Base-by-base conservation (phyloP, 92 coral and sea anemone genomes). In the Virgularia gustaviana region DNA sequence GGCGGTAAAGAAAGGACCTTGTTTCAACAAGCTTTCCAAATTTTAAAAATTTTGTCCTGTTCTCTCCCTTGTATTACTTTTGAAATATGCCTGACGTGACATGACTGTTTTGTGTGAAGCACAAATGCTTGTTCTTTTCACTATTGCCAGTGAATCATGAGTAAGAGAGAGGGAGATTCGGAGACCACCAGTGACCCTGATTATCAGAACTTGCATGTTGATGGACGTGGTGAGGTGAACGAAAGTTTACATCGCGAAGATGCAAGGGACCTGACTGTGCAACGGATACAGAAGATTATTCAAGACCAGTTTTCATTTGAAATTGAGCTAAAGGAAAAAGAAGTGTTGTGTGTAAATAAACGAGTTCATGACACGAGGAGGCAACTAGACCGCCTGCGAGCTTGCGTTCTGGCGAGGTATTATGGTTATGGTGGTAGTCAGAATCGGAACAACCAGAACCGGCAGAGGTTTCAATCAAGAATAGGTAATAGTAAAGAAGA, bases 291-390 rank as follows among this genome's bases (percentile, higher is more conserved):
- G 45, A 54, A 71, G 9, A 87, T 89, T 27, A 88, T 94, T 47
- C 96, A 83, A 16, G 83, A 94, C 30, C 99, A 94, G 72, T 94
- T 94, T 75, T 83, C 94, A 16, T 75, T 94, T 57, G 99, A 94
- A 65, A 85, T 87, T 68, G 81, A 81, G 33, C 56, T 94, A 18
- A 94, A 89, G 76, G 94, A 85, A 71, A 84, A 85, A 65, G 99
- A 94, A 78, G 85, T 94, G 15, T 86, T 85, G 33, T 27, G 78
- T 33, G 87, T 94, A 33, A 88, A 94, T 78, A 78, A 81, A 5
- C 82, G 88, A 41, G 82, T 94, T 33, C 73, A 81, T 45, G 90
- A 89, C 65, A 76, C 86, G 10, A 85, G 77, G 23, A 76, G 83
- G 36, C 81, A 79, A 80, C 42, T 94, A 73, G 99, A 94, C 76